Conservation (phyloP, 2,888 invertebrate genomes). For the Tenthredo distinguenda region DNA sequence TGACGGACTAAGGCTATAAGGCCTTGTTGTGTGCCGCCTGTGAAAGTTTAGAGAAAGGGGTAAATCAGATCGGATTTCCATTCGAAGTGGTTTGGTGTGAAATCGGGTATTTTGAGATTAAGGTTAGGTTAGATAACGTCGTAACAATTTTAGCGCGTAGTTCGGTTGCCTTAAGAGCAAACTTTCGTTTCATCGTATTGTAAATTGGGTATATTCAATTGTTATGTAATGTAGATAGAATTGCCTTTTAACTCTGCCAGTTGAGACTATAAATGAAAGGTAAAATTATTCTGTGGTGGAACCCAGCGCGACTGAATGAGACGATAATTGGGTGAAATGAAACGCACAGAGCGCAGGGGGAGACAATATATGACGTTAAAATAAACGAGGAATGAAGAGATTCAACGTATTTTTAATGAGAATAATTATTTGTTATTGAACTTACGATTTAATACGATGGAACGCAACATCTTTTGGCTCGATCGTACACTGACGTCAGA, state of each 20-base stretch:
- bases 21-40: constrained; percentile 68
- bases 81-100: not conserved
- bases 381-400: not conserved
- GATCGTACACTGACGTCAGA: constrained; percentile 56
- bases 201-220: not conserved
- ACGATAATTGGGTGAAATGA: no score
- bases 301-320: no score
- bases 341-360: not conserved
- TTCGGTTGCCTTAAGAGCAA: not conserved
- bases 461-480: constrained; percentile 70
- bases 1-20: constrained; percentile 63
- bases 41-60: not conserved
- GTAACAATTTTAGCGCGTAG: constrained; percentile 2
- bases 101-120: not conserved
- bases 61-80: not conserved
- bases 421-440: constrained; percentile 56
- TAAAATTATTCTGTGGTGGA: not conserved
- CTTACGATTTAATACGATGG: constrained; percentile 71
- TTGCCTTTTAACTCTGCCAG: constrained; percentile 1
- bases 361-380: not conserved
- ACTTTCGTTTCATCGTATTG: not conserved
- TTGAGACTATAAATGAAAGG: not conserved
- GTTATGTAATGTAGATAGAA: constrained; percentile 12
- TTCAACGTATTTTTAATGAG: not conserved
- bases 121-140: constrained; percentile 45